A percentile compares a stretch with the other conserved stretches of the same genome.
These are phyloP conservation scores for Yponomeuta sedellus DNA, from an alignment of 2,888 invertebrate genomes.

Conservation along the genomic window DNA sequence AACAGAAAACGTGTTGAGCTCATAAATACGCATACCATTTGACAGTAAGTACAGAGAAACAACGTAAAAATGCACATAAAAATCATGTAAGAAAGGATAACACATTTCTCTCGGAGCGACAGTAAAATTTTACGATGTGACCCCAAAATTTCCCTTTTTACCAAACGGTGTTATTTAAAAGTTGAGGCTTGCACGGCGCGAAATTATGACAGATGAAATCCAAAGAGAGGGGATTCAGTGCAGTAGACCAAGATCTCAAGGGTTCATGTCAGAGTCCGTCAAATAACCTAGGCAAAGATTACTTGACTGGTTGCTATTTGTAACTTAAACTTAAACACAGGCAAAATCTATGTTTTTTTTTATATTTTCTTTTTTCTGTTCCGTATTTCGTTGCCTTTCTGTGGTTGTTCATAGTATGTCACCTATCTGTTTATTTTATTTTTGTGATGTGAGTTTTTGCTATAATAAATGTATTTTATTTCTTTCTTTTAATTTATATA, in stretches of 20 bases:
- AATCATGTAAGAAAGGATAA: conserved; percentile 28
- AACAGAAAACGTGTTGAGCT: conserved; percentile 29
- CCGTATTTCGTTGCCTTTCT: too few species aligned
- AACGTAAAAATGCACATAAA: conserved; percentile 38
- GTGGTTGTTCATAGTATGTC: too few species aligned
- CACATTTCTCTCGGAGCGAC: conserved; percentile 27
- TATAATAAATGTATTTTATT: too few species aligned
- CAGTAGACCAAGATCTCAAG: not conserved
- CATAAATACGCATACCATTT: conserved; percentile 43
- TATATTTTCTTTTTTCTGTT: too few species aligned
- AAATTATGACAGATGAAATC: conserved; percentile 64
- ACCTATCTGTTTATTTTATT: too few species aligned
- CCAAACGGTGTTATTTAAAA: conserved; percentile 13
- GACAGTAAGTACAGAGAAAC: conserved; percentile 31
- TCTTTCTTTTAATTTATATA: too few species aligned
- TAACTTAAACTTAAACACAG: too few species aligned
- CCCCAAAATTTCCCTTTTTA: not conserved
- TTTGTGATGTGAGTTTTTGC: too few species aligned
- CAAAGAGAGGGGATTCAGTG: conserved; percentile 47
- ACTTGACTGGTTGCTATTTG: too few species aligned
- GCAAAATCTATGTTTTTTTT: too few species aligned
- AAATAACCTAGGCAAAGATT: too few species aligned
- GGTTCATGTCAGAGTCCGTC: not conserved
- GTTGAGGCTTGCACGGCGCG: conserved; percentile 22
- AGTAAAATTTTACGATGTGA: conserved; percentile 29